Base-by-base conservation (phyloP, 2,888 invertebrate genomes). In the Cecidostiba fungosa region DNA sequence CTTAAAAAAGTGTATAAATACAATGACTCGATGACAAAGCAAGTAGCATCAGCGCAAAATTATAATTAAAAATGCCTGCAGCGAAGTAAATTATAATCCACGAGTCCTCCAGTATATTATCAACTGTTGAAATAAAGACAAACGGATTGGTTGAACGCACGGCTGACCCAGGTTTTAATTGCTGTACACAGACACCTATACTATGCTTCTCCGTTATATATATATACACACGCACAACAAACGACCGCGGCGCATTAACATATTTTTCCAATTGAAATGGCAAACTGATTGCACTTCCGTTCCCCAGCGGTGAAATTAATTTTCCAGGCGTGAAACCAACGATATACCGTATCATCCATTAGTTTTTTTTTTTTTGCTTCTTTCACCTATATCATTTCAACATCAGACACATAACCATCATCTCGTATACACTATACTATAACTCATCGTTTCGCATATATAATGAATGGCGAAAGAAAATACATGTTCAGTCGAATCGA, bases 241-340 rank as follows among this genome's bases (percentile, higher is more conserved):
- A 47, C 16, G 47, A 47, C n/a, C n/a, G 50, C 59, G 50, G 19
- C 16, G n/a, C 19, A 62, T 62, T 62, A 62, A 23, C n/a, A 62
- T 23, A 23, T 62, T 26, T 62, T 62, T 62, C 62, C 62, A 62
- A 62, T 62, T 62, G 10, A 62, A 62, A 62, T 62, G 10, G 62
- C 62, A 10, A 62, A 62, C 62, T 62, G 62, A 62, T 62, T 62
- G 23, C 62, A 62, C 62, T 62, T 62, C 23, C 62, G 23, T 23
- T n/a, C 54, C n/a, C 16, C 43, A 0, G 39, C 16, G n/a, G 16
- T 54, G 10, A 23, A 62, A 62, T 62, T 10, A 23, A 62, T 62
- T 62, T 62, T 8, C 12, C 3, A 50, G 16, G 1, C 19, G 50
- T 43, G 12, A 12, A 43, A 43, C 43, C 1, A 43, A 43, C 43